phyloP scores from a whole-genome alignment of 2,888 invertebrate species.

The Agrotis segetum region DNA sequence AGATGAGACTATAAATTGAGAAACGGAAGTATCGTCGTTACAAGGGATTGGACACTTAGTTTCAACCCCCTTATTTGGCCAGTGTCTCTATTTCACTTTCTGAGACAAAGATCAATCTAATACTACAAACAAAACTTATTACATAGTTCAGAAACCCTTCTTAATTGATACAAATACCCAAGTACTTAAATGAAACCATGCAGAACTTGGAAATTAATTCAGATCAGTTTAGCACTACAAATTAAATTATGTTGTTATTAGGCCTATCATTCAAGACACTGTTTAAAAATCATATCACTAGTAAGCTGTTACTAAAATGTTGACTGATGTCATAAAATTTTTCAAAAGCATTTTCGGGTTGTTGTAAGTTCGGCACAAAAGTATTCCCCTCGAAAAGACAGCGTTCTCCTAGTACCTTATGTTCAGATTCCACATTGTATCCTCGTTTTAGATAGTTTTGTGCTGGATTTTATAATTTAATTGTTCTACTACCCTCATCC shows the following conservation, averaged over 20 bases:
- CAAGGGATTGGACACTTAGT: not conserved
- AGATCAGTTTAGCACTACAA: not conserved
- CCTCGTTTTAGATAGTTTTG: no score
- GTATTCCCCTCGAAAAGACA: no score
- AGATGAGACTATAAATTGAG: no score
- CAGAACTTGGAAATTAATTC: slow-evolving; percentile 1
- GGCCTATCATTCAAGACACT: not conserved
- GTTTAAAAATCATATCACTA: not conserved
- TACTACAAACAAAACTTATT: slow-evolving; percentile 23
- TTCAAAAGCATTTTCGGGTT: no score
- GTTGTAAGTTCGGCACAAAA: no score
- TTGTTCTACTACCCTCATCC: no score
- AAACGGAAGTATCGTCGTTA: no score
- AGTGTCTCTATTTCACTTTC: not conserved
- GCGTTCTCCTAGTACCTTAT: no score
- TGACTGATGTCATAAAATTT: no score
- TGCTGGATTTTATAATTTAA: no score
- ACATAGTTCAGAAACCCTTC: slow-evolving; percentile 9
- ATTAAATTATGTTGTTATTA: not conserved
- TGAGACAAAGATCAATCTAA: slow-evolving; percentile 17
- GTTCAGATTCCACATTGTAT: no score
- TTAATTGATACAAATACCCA: slow-evolving; percentile 14
- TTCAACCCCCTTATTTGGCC: slow-evolving; percentile 4
- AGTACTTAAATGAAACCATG: slow-evolving; percentile 1
- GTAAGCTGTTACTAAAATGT: no score